These are phyloP conservation scores for Lymantria dispar DNA, from an alignment of 2,888 invertebrate genomes.

Conservation along the genomic window DNA sequence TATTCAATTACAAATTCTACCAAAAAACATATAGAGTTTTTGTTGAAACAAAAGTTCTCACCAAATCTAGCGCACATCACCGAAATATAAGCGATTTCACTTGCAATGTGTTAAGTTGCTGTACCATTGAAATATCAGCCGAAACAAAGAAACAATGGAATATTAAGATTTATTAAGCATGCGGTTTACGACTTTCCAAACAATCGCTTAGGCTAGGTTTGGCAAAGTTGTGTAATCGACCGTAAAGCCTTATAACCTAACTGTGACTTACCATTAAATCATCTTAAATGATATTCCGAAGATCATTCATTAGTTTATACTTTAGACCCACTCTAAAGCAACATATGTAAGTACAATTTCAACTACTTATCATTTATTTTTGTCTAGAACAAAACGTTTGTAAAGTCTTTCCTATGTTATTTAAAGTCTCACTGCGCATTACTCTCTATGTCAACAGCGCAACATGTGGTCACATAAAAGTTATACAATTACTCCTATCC, in stretches of 20 bases:
- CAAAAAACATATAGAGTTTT: constrained; percentile 2
- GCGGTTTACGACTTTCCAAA: constrained; percentile 48
- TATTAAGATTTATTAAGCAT: constrained; percentile 57
- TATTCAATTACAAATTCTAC: constrained; percentile 7
- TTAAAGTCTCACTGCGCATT: too few species aligned
- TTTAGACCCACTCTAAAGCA: too few species aligned
- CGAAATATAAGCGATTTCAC: constrained; percentile 42
- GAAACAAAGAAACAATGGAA: constrained; percentile 58
- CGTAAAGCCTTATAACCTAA: constrained; percentile 17
- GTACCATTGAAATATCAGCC: constrained; percentile 43
- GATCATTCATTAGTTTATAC: too few species aligned
- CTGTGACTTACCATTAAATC: constrained; percentile 11
- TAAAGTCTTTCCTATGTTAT: too few species aligned
- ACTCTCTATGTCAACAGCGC: too few species aligned
- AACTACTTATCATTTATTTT: too few species aligned
- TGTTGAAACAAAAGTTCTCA: constrained; percentile 12
- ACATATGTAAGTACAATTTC: too few species aligned
- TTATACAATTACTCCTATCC: too few species aligned
- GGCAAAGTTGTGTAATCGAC: constrained; percentile 25
- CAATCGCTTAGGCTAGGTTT: constrained; percentile 35
- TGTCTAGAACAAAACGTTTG: too few species aligned
- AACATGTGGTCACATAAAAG: too few species aligned
- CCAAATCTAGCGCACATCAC: constrained; percentile 32
- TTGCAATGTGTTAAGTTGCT: constrained; percentile 37
- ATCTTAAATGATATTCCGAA: too few species aligned